Evolutionary conservation across 2,888 invertebrate genomes (phyloP), one percentile per base, ranked within the genome.

Genomic region (Tineola bisselliella): DNA sequence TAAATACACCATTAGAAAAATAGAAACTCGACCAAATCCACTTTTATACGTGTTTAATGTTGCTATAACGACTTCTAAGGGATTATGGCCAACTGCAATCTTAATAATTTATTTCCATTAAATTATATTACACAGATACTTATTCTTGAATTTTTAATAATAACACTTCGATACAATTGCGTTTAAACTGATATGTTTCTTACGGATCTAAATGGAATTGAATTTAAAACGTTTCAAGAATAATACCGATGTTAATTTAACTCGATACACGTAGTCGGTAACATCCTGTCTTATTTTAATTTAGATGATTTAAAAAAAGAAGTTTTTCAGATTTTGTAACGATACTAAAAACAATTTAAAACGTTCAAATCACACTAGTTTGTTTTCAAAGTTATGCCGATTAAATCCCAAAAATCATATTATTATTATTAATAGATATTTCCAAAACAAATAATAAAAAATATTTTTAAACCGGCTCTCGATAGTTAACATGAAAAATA

Each of bases 401-500:
- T n/a, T n/a, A n/a, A n/a, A n/a, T n/a, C n/a, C n/a, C n/a, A n/a
- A n/a, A n/a, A n/a, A n/a, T n/a, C n/a, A n/a, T n/a, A n/a, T n/a
- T n/a, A n/a, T n/a, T n/a, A n/a, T n/a, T n/a, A n/a, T n/a, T n/a
- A n/a, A n/a, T n/a, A n/a, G n/a, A n/a, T n/a, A n/a, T n/a, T n/a
- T n/a, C n/a, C n/a, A 38, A 38, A 38, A 38, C 11, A 2, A 10
- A 38, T 38, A 38, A 38, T 6, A 48, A 48, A 15, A 43, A 4
- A 8, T 43, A 52, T 8, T 17, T 15, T 18, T 6, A 10, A 68
- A 73, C 73, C 69, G 73, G 75, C 77, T 73, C 75, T 75, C 70
- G 72, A 68, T 77, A 70, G 79, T 79, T 76, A 77, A 76, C 17
- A 38, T 38, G 78, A 75, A 81, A 79, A 83, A 80, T 84, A 84